Conservation (phyloP, 2,888 invertebrate species). For the Acanthosepion pharaonis region DNA sequence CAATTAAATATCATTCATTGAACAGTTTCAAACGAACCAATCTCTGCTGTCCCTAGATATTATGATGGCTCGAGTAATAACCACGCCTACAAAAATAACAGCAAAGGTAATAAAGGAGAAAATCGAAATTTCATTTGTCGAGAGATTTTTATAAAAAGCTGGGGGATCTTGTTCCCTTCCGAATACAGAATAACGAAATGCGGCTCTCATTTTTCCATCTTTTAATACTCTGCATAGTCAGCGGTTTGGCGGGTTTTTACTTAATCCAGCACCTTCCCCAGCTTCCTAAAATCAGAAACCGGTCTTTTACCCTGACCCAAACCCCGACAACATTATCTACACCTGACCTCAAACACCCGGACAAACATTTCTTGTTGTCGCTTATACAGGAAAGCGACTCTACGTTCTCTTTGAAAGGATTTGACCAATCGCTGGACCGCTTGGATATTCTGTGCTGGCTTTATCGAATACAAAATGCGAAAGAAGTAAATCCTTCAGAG, state of each 20-base stretch:
- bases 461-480: background rate
- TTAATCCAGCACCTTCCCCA: background rate
- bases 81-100: background rate
- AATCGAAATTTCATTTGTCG: background rate
- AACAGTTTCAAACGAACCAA: background rate
- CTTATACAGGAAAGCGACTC: background rate
- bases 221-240: background rate
- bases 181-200: background rate
- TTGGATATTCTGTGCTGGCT: conserved; percentile 40
- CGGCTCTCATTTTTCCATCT: background rate
- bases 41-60: background rate
- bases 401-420: background rate
- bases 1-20: background rate
- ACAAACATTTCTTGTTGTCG: background rate
- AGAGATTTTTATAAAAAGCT: background rate
- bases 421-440: background rate
- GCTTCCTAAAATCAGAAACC: background rate
- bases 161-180: background rate
- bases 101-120: background rate
- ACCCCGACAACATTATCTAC: background rate
- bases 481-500: background rate
- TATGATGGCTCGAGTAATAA: background rate
- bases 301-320: background rate
- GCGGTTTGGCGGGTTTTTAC: background rate
- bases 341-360: background rate